phyloP scores from a whole-genome alignment of 2,888 invertebrate species.

The Sericinus montela region DNA sequence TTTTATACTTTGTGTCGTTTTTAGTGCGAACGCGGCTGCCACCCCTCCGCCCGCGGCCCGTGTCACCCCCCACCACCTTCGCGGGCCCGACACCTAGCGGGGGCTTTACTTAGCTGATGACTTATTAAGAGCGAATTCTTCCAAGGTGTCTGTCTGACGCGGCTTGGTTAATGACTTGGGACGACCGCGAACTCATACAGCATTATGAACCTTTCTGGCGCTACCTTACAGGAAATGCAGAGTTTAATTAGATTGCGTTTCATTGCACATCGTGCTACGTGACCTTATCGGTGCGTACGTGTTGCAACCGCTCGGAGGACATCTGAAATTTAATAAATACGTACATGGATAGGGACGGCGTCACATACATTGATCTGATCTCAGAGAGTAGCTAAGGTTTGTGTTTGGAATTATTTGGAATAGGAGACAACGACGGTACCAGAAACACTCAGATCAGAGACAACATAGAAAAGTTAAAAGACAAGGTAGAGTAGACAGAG shows the following conservation, averaged over 20 bases:
- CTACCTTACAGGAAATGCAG: too few relatives aligned
- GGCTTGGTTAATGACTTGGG: slow-evolving; percentile 73
- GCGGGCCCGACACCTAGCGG: slow-evolving; percentile 33
- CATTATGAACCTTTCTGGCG: background rate
- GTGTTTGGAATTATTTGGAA: too few relatives aligned
- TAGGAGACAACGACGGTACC: too few relatives aligned
- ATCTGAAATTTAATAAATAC: too few relatives aligned
- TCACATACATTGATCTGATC: too few relatives aligned
- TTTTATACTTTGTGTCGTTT: slow-evolving; percentile 74
- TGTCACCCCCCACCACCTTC: slow-evolving; percentile 24
- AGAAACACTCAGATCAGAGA: too few relatives aligned
- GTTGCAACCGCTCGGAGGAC: too few relatives aligned
- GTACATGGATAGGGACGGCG: too few relatives aligned
- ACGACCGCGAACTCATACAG: slow-evolving; percentile 20
- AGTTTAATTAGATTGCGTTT: background rate
- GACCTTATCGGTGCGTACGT: too few relatives aligned
- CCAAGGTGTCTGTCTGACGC: slow-evolving; percentile 75
- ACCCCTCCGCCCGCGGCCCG: slow-evolving; percentile 27
- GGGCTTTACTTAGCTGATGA: slow-evolving; percentile 75
- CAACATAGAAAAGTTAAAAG: too few relatives aligned
- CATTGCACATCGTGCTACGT: background rate
- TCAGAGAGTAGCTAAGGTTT: too few relatives aligned
- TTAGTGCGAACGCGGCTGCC: slow-evolving; percentile 59
- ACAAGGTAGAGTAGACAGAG: too few relatives aligned
- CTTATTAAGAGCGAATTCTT: slow-evolving; percentile 79